Percentiles rank a stretch among this genome's conserved stretches.
These are phyloP conservation scores for Nannobrachium achirus DNA, from an alignment of 2,113 vertebrate genomes.

Conservation along the genomic window DNA sequence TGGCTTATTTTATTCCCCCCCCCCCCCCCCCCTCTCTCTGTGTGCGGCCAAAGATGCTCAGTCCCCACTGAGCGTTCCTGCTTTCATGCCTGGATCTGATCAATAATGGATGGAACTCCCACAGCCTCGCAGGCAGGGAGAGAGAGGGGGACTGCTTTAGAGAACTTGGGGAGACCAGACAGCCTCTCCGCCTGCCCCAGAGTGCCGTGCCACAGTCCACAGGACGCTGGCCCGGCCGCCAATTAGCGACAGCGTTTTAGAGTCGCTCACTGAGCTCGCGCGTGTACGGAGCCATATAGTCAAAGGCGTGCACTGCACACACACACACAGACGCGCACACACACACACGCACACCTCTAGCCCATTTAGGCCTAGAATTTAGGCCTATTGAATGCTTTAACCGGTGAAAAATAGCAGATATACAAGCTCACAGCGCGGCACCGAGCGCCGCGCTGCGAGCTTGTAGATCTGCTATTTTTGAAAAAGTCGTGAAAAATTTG, in stretches of 20 bases:
- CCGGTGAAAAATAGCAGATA: too few relatives aligned
- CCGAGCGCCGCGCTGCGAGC: too few relatives aligned
- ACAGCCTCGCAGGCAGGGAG: constrained; percentile 54
- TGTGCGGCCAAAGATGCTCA: constrained; percentile 68
- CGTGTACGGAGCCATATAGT: constrained; percentile 54
- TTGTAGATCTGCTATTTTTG: too few relatives aligned
- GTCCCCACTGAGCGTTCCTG: constrained; percentile 67
- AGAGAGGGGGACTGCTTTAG: constrained; percentile 37
- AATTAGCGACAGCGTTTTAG: constrained; percentile 72
- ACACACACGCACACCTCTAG: constrained; percentile 55
- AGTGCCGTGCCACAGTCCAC: constrained; percentile 35
- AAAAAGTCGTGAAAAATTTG: too few relatives aligned
- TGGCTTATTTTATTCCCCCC: background rate
- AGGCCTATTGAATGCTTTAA: too few relatives aligned
- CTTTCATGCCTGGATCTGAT: constrained; percentile 76
- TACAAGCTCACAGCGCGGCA: too few relatives aligned
- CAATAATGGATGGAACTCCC: constrained; percentile 80
- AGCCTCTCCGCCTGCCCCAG: constrained; percentile 52
- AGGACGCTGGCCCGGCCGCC: constrained; percentile 51
- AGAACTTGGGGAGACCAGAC: constrained; percentile 63
- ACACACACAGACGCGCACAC: constrained; percentile 22
- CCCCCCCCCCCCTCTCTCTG: constrained; percentile 32
- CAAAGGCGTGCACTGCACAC: constrained; percentile 32
- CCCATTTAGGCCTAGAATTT: too few relatives aligned
- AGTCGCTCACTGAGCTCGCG: constrained; percentile 51